Evolutionary conservation across 2,888 invertebrate species (phyloP), one percentile per base, ranked within the genome.

Genomic region (Tachina grossa): DNA sequence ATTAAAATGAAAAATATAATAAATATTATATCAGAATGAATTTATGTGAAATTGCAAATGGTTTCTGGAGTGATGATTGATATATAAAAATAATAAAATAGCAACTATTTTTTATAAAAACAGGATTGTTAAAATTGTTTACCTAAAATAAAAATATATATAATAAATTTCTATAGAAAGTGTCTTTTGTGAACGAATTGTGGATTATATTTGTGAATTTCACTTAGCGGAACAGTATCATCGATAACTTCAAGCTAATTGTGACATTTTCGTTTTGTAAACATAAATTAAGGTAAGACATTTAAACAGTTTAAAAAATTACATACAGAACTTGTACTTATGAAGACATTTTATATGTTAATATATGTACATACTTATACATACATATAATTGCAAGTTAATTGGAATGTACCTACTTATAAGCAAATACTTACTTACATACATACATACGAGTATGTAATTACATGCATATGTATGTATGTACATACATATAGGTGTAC

Each of bases 111-210:
- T 66, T 71, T 63, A 59, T 63, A 79, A 53, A 45, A 45, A 22
- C 19, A 5, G 49, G 74, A 45, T 66, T 80, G 79, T 79, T 72
- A 72, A 47, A 79, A 79, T 79, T 79, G 79, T 79, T 79, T 79
- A 79, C 63, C 47, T 82, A 76, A 59, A 65, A 63, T 11, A 65
- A 55, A 63, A 43, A 43, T 49, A 51, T 22, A 59, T 4, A 43
- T 55, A 22, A 59, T 6, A 57, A 68, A 57, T 19, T 22, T 47
- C 45, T 65, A 61, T 13, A 55, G 59, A 65, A 49, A 83, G 66
- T 68, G 63, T 51, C 49, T 68, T 65, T 69, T 63, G 41, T 39
- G n/a, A 59, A 47, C 31, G 31, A 41, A 14, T 31, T 65, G 49
- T 83, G 83, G 83, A 83, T 83, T 83, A 66, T 14, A 49, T 51